phyloP scores from a whole-genome alignment of 2,113 vertebrate genomes.

The Oceanites oceanicus region DNA sequence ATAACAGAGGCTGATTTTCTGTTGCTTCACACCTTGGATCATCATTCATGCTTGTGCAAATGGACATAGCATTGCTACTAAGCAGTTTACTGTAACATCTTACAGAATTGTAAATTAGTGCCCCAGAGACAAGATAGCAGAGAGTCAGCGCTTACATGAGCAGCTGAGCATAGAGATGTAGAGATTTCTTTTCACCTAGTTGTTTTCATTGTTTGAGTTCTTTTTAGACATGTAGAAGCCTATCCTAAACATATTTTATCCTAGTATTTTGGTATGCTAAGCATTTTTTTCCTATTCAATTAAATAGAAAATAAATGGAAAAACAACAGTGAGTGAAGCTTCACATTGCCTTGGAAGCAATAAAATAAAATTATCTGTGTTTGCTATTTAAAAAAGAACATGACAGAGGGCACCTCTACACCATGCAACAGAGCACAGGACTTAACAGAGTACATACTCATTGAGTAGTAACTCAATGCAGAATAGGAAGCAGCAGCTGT shows the following conservation, averaged over 20 bases:
- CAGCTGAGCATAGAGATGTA: conserved; percentile 3
- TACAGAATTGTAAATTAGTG: conserved; percentile 50
- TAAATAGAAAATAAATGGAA: background rate
- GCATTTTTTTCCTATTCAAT: background rate
- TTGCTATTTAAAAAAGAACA: background rate
- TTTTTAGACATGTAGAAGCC: background rate
- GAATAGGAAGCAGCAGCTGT: background rate
- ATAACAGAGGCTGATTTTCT: background rate
- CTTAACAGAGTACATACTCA: background rate
- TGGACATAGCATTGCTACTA: conserved; percentile 46
- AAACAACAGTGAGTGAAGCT: background rate
- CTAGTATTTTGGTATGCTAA: background rate
- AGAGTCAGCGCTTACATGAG: conserved; percentile 38
- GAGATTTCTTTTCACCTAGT: conserved; percentile 36
- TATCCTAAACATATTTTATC: background rate
- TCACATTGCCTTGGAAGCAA: background rate
- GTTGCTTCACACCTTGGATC: conserved; percentile 21
- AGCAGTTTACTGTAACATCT: conserved; percentile 43
- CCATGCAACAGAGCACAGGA: background rate
- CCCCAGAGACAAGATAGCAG: conserved; percentile 31
- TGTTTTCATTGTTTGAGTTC: background rate
- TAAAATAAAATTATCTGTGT: background rate
- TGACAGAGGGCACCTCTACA: background rate
- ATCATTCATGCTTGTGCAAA: conserved; percentile 46
- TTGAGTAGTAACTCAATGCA: too few relatives aligned